Conservation (phyloP, 2,113 vertebrate species). For the Macrotus californicus region DNA sequence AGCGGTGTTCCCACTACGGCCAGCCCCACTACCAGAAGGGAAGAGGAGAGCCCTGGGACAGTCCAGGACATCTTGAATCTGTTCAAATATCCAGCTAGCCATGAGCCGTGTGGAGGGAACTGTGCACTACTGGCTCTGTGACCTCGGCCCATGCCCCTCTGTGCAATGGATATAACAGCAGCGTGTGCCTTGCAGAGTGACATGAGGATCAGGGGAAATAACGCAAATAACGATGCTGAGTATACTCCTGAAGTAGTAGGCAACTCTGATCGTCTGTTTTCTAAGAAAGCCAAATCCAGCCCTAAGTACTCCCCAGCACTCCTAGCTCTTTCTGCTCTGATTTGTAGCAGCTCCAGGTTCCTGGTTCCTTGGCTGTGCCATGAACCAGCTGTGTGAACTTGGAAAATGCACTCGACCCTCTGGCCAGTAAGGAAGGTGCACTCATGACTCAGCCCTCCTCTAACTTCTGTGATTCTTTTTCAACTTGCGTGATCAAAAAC, state of each 20-base stretch:
- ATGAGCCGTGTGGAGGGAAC: not conserved
- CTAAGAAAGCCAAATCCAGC: not conserved
- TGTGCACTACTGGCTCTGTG: not conserved
- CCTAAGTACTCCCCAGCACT: not conserved
- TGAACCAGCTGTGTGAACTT: not conserved
- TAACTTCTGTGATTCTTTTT: not conserved
- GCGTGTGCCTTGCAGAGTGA: not conserved
- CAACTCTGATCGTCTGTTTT: not conserved
- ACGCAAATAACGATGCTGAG: not conserved
- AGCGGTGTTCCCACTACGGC: rapidly evolving
- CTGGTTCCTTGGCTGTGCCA: not conserved
- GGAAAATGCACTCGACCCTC: not conserved
- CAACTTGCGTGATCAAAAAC: constrained; percentile 21
- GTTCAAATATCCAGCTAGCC: not conserved
- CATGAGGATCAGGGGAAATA: not conserved
- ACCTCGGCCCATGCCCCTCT: not conserved
- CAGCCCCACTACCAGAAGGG: not conserved
- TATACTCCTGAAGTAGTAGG: rapidly evolving
- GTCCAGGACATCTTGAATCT: rapidly evolving
- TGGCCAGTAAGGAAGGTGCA: not conserved
- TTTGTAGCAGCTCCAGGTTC: not conserved
- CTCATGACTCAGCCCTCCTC: not conserved
- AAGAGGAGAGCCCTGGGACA: too few species aligned
- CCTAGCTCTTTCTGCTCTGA: not conserved
- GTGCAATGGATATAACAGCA: not conserved